Evolutionary conservation across 2,113 vertebrate species (phyloP).

Genomic region (Leptosomus discolor): DNA sequence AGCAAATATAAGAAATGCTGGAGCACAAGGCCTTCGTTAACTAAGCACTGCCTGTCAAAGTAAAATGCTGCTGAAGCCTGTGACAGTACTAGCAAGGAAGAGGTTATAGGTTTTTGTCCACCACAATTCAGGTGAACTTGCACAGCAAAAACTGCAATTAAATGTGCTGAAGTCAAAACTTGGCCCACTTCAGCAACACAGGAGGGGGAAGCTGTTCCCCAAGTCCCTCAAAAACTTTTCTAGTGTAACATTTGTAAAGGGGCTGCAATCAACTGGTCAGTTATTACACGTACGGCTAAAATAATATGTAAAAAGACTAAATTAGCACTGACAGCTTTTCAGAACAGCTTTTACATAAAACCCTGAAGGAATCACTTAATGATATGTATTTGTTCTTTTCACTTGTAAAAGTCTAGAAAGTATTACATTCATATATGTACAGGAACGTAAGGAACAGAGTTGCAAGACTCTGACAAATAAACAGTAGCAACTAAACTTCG

Average conservation of each 20-base stretch:
- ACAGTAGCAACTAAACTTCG: neutral
- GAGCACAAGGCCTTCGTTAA: conserved; percentile 7
- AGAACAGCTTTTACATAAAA: neutral
- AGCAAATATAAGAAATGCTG: neutral
- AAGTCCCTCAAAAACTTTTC: conserved; percentile 50
- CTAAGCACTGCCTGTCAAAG: neutral
- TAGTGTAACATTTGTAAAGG: neutral
- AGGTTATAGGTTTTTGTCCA: neutral
- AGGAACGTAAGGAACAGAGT: neutral
- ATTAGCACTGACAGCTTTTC: neutral
- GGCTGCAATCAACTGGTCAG: neutral
- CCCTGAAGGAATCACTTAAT: neutral
- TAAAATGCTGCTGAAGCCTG: neutral
- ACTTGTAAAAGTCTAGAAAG: neutral
- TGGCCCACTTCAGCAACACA: neutral
- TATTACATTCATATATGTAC: neutral
- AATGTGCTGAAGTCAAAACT: neutral
- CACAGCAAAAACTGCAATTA: neutral
- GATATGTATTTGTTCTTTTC: neutral
- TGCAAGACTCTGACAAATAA: neutral
- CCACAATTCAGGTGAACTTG: neutral
- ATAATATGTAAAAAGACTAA: neutral
- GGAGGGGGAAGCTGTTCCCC: neutral
- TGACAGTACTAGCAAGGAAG: neutral
- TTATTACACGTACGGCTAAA: neutral